These are phyloP conservation scores for Aphis craccivora DNA, from an alignment of 1,140 invertebrate species.

Conservation along the genomic window DNA sequence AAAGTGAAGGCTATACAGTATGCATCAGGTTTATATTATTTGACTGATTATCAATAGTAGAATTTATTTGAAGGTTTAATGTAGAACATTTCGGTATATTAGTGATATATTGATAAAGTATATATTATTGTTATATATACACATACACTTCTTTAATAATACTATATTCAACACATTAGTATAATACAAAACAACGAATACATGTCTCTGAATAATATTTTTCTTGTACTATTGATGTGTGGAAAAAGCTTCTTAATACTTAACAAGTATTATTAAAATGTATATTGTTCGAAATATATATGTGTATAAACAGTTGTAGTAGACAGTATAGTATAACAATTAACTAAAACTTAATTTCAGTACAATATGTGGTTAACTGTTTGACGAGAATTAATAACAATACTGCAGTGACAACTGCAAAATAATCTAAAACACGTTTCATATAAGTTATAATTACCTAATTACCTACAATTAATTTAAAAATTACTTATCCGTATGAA, in stretches of 20 bases:
- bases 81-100: not conserved
- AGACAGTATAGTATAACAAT: not conserved
- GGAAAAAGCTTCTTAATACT: too few species aligned
- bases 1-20: too few species aligned
- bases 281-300: not conserved
- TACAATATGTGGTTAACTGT: not conserved
- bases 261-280: too few species aligned
- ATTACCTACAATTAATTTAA: too few species aligned
- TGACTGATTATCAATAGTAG: not conserved
- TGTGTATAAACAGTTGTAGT: not conserved
- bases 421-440: not conserved
- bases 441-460: not conserved
- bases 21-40: not conserved
- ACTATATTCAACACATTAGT: not conserved
- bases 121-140: not conserved
- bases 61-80: not conserved
- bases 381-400: not conserved
- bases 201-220: not conserved
- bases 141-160: not conserved
- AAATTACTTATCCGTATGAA: not conserved
- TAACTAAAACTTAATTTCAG: not conserved
- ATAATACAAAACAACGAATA: not conserved
- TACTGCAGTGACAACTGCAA: too few species aligned
- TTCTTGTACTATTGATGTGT: not conserved
- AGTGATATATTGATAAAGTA: too few species aligned